Evolutionary conservation across 2,888 invertebrate species (phyloP), one percentile per base, ranked within the genome.

Genomic region (Nyleta sp.): DNA sequence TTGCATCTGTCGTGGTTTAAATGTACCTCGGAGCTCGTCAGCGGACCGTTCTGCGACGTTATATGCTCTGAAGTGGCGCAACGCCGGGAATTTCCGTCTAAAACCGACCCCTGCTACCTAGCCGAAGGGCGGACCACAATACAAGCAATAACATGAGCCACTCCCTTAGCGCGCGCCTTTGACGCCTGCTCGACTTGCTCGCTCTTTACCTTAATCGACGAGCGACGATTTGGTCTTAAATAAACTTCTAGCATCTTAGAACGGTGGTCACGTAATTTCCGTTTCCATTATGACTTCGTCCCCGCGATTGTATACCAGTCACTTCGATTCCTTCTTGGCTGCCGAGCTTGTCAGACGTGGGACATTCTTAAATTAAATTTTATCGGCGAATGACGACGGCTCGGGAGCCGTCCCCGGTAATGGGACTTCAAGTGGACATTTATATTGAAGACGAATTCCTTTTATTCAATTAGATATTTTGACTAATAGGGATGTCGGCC

Each of bases 211-310:
- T 90, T 90, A 90, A 90, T 89, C 89, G 89, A 89, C 85, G 87
- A 85, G 85, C 85, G 87, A 90, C 87, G 89, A 90, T 90, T 90
- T 89, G 86, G 87, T 87, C 89, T 90, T 90, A 90, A 90, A 90
- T 90, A 90, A 90, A 90, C 90, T 89, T 89, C 87, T 87, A 87
- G 85, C 86, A 85, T 88, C 86, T 82, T 33, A 75, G 68, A 75
- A 62, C 38, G 68, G 71, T 60, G 78, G 78, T 71, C 78, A 67
- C 74, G 78, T 80, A 81, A 81, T 80, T 81, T 80, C 73, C 78
- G 75, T 60, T 55, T 59, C 80, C 44, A 80, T 78, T 80, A 75
- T 74, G 73, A 68, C 64, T 60, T 44, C 59, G 67, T 52, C 67
- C 52, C 59, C 24, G 40, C 40, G 46, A 76, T 80, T 80, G 80